Evolutionary conservation across 1,140 invertebrate genomes (phyloP).

Genomic region (Potamilus streckersoni): DNA sequence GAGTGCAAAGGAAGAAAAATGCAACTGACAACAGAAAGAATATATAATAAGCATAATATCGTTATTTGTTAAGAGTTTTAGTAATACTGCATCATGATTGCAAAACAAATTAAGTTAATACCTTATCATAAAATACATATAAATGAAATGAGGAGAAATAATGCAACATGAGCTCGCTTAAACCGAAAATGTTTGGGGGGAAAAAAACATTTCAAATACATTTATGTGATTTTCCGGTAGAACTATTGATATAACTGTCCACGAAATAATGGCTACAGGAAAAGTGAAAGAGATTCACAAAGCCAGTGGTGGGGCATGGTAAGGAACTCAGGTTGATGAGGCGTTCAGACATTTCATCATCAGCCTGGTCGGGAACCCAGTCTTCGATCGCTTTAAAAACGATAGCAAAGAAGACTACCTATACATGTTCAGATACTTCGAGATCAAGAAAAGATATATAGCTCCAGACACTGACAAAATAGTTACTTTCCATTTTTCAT

Average conservation of each 20-base stretch:
- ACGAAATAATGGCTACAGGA: neutral
- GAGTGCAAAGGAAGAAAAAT: neutral
- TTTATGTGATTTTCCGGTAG: conserved; percentile 5
- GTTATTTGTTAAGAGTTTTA: neutral
- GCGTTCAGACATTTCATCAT: neutral
- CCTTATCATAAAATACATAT: neutral
- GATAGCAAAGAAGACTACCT: conserved; percentile 1
- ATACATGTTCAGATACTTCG: conserved; percentile 6
- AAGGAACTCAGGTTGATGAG: conserved; percentile 17
- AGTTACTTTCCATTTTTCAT: neutral
- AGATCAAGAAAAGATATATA: conserved; percentile 14
- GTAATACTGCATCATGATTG: neutral
- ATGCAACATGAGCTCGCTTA: neutral
- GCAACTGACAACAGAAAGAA: neutral
- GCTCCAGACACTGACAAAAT: conserved; percentile 2
- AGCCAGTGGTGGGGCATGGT: neutral
- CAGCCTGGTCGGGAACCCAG: neutral
- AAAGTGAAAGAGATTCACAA: conserved; percentile 13
- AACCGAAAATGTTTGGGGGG: neutral
- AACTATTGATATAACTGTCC: neutral
- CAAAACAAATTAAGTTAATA: neutral
- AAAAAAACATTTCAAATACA: neutral
- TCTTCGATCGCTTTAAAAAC: neutral
- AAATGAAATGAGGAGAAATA: neutral
- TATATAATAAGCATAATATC: neutral